phyloP scores from a whole-genome alignment of 2,113 vertebrate genomes.

The Zeus faber region DNA sequence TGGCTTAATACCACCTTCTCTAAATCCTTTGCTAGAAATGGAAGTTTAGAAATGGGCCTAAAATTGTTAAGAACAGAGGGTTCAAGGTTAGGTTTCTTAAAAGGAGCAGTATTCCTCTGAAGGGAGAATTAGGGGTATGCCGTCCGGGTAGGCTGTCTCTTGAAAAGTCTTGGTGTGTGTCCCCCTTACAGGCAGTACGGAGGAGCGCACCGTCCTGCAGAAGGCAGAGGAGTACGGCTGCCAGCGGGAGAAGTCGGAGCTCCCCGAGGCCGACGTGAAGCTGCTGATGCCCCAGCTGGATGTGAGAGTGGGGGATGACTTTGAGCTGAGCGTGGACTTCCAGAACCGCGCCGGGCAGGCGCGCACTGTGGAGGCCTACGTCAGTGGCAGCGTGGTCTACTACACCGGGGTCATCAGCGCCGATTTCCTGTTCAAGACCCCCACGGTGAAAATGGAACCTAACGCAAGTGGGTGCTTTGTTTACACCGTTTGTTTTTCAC shows the following conservation, averaged over 20 bases:
- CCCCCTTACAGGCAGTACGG: conserved; percentile 81
- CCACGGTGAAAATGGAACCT: conserved; percentile 50
- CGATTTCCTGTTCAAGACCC: conserved; percentile 80
- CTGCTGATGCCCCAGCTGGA: conserved; percentile 79
- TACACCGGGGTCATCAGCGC: conserved; percentile 87
- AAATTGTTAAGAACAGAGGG: no score
- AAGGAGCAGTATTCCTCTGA: no score
- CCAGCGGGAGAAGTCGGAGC: conserved; percentile 60
- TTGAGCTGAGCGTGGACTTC: conserved; percentile 82
- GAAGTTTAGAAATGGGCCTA: no score
- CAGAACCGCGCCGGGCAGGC: conserved; percentile 70
- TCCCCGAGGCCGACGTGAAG: conserved; percentile 68
- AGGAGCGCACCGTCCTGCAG: conserved; percentile 86
- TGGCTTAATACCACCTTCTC: no score
- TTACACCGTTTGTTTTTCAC: not conserved
- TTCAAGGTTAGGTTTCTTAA: no score
- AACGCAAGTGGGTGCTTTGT: conserved; percentile 47
- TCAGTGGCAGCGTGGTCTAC: conserved; percentile 84
- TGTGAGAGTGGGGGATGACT: conserved; percentile 78
- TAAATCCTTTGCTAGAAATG: no score
- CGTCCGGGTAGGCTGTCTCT: no score
- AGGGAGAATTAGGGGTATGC: no score
- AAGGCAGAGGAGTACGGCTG: conserved; percentile 86
- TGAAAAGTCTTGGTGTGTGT: no score
- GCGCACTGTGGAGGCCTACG: conserved; percentile 74